Base-by-base conservation (phyloP, 2,888 invertebrate species). In the Tridacna crocea region DNA sequence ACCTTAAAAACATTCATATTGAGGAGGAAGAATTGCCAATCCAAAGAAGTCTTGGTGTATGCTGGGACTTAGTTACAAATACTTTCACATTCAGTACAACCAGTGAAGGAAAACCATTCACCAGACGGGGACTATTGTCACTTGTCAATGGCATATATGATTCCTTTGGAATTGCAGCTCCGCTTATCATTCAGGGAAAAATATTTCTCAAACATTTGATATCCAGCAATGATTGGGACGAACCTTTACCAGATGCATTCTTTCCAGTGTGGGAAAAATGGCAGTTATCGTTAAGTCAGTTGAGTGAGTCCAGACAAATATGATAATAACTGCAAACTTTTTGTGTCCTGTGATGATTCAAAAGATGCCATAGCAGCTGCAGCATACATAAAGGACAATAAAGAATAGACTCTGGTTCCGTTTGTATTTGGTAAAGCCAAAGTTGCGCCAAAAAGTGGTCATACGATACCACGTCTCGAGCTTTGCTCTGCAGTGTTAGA, bases 361-460 rank as follows among this genome's bases (percentile, higher is more conserved):
- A 86, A 87, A 81, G 66, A 60, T 15, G 90, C 88, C 15, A 88
- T 89, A 22, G 81, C 88, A 15, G 88, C 88, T 22, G 82, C 76
- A 17, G 85, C 84, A 10, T 90, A 88, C 12, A 0, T 65, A 17
- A 27, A 27, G 24, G 36, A 65, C 26, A 65, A 19, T 27, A 15
- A 17, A 24, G 36, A 15, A 27, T 6, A 65, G 19, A 19, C 13
- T 13, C 12, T 27, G 12, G 47, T 46, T 12, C 65, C 85, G 22
- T 88, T 88, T 73, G 61, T 89, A 0, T 27, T 89, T 19, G 88
- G 89, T 12, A 90, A 90, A 72, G 75, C 87, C 8, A 89, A 83
- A 60, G 75, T 88, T 0, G 84, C 87, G 12, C 89, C 87, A 15
- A 24, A 47, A 0, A 75, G 24, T 58, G 77, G 88, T 13, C 82